phyloP scores from a whole-genome alignment of 2,797 vertebrate species.

The Bradypus variegatus region DNA sequence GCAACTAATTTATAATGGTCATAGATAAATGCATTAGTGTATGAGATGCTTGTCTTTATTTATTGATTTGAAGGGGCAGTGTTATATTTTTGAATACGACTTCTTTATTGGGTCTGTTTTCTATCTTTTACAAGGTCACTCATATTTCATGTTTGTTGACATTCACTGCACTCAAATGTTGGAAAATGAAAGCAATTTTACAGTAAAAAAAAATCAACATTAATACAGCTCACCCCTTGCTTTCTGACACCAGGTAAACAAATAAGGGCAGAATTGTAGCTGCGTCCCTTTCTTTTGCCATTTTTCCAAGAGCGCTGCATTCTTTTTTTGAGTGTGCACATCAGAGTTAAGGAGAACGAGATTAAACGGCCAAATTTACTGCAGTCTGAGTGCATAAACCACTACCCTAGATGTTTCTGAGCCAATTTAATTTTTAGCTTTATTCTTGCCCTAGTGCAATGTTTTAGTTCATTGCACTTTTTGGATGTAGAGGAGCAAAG shows the following conservation, averaged over 20 bases:
- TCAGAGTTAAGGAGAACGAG: slow-evolving; percentile 72
- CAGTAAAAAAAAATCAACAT: slow-evolving; percentile 63
- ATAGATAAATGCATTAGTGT: slow-evolving; percentile 83
- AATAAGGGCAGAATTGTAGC: slow-evolving; percentile 22
- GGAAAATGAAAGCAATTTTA: slow-evolving; percentile 70
- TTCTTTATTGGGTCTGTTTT: slow-evolving; percentile 76
- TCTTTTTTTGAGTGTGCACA: slow-evolving; percentile 64
- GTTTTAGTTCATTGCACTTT: slow-evolving; percentile 83
- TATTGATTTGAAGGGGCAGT: slow-evolving; percentile 81
- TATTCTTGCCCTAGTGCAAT: slow-evolving; percentile 82
- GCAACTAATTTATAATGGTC: slow-evolving; percentile 83
- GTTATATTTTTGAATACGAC: slow-evolving; percentile 78
- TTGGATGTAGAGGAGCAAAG: slow-evolving; percentile 82
- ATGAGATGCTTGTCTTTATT: slow-evolving; percentile 83
- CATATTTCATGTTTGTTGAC: slow-evolving; percentile 72
- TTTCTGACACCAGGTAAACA: slow-evolving; percentile 43
- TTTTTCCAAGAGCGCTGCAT: slow-evolving; percentile 39
- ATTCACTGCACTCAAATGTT: slow-evolving; percentile 71
- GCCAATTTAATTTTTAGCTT: slow-evolving; percentile 83
- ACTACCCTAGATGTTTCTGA: slow-evolving; percentile 76
- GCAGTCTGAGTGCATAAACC: slow-evolving; percentile 77
- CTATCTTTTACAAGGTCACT: slow-evolving; percentile 72
- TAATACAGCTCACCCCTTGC: background rate
- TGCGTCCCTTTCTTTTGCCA: slow-evolving; percentile 27
- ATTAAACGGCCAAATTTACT: slow-evolving; percentile 78